Conservation (phyloP, 1,140 invertebrate species). For the Tetragnatha versicolor region DNA sequence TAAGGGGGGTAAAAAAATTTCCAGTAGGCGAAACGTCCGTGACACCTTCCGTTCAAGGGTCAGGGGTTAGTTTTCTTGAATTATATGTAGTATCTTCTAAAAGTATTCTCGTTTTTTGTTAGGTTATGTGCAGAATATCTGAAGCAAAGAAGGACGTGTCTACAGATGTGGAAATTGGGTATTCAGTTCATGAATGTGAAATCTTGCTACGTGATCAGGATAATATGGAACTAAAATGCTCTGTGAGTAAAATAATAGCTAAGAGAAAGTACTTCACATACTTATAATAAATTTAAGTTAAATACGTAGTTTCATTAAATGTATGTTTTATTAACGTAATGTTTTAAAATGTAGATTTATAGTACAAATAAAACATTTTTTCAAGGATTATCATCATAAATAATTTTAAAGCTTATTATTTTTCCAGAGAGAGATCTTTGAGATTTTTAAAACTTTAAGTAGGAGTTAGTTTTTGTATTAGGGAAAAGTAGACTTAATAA, state of each 20-base stretch:
- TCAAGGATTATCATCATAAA: background rate
- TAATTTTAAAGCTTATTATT: too few relatives aligned
- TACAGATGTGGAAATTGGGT: constrained; percentile 25
- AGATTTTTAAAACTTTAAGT: too few relatives aligned
- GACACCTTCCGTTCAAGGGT: background rate
- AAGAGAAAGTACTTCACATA: too few relatives aligned
- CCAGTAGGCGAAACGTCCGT: too few relatives aligned
- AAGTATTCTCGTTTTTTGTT: background rate
- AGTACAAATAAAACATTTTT: background rate
- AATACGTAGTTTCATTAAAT: too few relatives aligned
- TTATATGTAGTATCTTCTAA: background rate
- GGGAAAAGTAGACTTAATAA: too few relatives aligned
- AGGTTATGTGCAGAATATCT: background rate
- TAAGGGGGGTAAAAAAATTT: too few relatives aligned
- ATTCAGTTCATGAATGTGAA: constrained; percentile 31
- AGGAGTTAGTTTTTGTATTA: too few relatives aligned
- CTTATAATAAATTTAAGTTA: too few relatives aligned
- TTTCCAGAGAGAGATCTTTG: too few relatives aligned
- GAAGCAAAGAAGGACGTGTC: constrained; percentile 15
- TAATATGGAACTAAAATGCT: constrained; percentile 26
- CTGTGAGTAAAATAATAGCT: constrained; percentile 21
- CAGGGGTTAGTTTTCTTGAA: background rate
- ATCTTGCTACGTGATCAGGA: background rate
- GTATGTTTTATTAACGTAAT: background rate
- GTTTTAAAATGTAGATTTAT: background rate